Evolutionary conservation across 2,797 vertebrate species (phyloP), one percentile per base, ranked within the genome.

Genomic region (Oryzias dopingdopingensis): DNA sequence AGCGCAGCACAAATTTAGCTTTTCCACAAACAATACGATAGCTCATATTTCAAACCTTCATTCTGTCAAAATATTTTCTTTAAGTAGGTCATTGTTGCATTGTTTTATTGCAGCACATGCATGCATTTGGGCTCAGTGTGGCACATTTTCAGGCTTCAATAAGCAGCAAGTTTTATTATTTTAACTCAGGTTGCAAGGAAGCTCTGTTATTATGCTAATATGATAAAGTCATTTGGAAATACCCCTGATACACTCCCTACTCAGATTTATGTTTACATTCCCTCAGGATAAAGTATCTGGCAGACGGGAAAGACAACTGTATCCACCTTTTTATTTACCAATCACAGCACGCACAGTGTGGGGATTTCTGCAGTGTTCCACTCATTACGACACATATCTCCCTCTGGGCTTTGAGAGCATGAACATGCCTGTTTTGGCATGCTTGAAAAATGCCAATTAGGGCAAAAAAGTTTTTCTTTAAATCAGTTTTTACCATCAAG

Each of bases 221-320:
- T 22, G 23, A 6, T 26, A 12, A 46, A 45, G 6, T 26, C 14
- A 52, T 23, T 18, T 56, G 57, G 67, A 72, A 67, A 66, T 15
- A 42, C 42, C 51, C 22, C 58, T 12, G 14, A 20, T 42, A n/a
- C 42, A 17, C 17, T 41, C 18, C 65, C 56, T 45, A 50, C 40
- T 42, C 13, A n/a, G 50, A 4, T 50, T 23, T 24, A 17, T 62
- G 45, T 44, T 42, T 65, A 59, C 49, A 17, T 20, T 60, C 59
- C 67, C 52, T 66, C 0, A 20, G 64, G 62, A 66, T 63, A 37
- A 58, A 13, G 63, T 55, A 53, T 59, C 58, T 70, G 72, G 69
- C 62, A 72, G 80, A 77, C 70, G 70, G 70, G 70, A 76, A 78
- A 70, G 50, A 76, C 64, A 57, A 32, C 17, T 76, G 82, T 74